Evolutionary conservation across 2,797 vertebrate genomes (phyloP).

Genomic region (Alfaro cultratus): DNA sequence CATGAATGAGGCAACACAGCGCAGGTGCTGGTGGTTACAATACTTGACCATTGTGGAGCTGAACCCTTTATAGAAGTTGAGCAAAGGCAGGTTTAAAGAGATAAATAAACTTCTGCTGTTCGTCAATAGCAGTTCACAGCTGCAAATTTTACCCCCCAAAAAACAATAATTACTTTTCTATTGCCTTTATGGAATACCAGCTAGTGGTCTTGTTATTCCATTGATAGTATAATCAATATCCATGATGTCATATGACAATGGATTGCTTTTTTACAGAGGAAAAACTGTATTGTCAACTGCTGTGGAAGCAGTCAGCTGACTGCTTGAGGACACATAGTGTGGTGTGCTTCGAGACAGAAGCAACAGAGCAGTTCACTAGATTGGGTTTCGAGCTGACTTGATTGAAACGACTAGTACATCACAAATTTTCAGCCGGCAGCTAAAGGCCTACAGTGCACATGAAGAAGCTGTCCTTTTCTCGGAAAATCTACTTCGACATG

Average conservation of each 20-base stretch:
- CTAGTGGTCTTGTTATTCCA: background rate
- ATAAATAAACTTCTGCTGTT: background rate
- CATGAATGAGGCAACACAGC: background rate
- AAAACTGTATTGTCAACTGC: background rate
- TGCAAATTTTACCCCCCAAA: background rate
- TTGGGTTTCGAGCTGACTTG: background rate
- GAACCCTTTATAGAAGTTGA: background rate
- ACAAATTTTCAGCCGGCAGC: background rate
- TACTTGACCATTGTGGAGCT: background rate
- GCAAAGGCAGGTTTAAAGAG: background rate
- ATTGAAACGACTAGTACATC: background rate
- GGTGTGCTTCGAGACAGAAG: background rate
- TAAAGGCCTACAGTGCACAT: background rate
- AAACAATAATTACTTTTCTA: background rate
- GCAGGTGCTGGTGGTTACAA: background rate
- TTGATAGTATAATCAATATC: background rate
- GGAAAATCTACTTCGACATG: background rate
- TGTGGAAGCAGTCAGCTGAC: background rate
- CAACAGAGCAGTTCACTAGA: background rate
- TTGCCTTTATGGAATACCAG: background rate
- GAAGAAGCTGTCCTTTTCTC: background rate
- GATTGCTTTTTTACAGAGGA: background rate
- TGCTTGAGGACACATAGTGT: background rate
- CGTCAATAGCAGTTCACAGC: background rate
- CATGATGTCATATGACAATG: background rate